These are phyloP conservation scores for Eupithecia subfuscata DNA, from an alignment of 2,888 invertebrate species.

Conservation along the genomic window DNA sequence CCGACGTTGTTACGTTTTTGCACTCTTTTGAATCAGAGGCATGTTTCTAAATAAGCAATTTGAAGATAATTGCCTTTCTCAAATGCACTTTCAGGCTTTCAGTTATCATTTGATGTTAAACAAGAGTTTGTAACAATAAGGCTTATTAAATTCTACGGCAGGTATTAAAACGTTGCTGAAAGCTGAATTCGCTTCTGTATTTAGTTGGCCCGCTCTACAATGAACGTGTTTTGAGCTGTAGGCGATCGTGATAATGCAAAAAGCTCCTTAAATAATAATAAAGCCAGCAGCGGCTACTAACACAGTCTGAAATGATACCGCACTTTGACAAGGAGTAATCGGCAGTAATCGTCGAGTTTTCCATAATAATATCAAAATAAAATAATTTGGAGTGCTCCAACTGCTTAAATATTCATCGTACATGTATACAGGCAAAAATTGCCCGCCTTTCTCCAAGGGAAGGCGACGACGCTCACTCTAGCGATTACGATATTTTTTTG, in stretches of 20 bases:
- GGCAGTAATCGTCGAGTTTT: constrained; percentile 63
- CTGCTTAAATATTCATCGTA: constrained; percentile 74
- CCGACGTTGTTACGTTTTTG: constrained; percentile 44
- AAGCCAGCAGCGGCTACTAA: constrained; percentile 51
- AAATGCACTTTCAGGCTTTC: constrained; percentile 35
- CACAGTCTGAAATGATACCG: constrained; percentile 57
- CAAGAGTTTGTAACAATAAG: neutral
- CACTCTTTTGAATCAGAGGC: constrained; percentile 30
- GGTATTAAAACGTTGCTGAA: neutral
- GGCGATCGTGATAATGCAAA: constrained; percentile 59
- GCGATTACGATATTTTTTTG: constrained; percentile 79
- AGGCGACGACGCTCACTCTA: constrained; percentile 77
- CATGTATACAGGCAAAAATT: constrained; percentile 63
- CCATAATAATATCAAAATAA: constrained; percentile 68
- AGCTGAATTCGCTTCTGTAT: constrained; percentile 12
- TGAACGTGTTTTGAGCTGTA: constrained; percentile 52
- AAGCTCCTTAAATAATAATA: constrained; percentile 47
- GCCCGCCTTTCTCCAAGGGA: constrained; percentile 75
- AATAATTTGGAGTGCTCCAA: constrained; percentile 54
- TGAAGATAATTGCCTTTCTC: constrained; percentile 34
- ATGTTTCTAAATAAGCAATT: constrained; percentile 41
- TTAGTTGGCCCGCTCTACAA: neutral
- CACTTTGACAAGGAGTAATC: constrained; percentile 72
- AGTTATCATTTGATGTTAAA: neutral
- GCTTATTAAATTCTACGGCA: neutral